Conservation (phyloP, 2,797 vertebrate genomes). For the Eospalax fontanierii region DNA sequence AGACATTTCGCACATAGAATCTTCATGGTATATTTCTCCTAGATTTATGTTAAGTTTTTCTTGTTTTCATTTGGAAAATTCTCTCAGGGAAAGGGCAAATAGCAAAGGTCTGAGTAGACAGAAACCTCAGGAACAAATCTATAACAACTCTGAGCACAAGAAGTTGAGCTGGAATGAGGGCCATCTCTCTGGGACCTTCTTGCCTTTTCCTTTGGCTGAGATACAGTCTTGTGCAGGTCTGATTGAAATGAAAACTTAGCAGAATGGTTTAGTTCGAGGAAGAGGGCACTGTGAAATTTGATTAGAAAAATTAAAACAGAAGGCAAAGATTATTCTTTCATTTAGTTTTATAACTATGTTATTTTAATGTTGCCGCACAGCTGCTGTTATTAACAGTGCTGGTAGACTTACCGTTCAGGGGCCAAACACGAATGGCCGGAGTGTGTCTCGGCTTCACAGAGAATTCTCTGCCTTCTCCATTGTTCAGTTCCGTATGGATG, state of each 20-base stretch:
- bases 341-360: not conserved
- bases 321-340: not conserved
- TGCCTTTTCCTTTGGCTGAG: not conserved
- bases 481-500: not conserved
- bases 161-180: not conserved
- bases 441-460: fast-evolving
- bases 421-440: not conserved
- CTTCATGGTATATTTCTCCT: not conserved
- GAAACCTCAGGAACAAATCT: not conserved
- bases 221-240: not conserved
- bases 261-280: not conserved
- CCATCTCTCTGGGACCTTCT: not conserved
- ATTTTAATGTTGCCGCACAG: not conserved
- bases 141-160: fast-evolving
- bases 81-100: not conserved
- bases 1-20: not conserved
- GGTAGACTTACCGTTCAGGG: not conserved
- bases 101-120: not conserved
- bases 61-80: not conserved
- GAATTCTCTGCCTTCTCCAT: fast-evolving
- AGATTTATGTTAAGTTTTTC: not conserved
- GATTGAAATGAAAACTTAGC: not conserved
- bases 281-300: not conserved
- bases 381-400: not conserved
- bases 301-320: not conserved